Conservation (phyloP, 64 coral and sea anemone genomes). For the Exaiptasia diaphana region DNA sequence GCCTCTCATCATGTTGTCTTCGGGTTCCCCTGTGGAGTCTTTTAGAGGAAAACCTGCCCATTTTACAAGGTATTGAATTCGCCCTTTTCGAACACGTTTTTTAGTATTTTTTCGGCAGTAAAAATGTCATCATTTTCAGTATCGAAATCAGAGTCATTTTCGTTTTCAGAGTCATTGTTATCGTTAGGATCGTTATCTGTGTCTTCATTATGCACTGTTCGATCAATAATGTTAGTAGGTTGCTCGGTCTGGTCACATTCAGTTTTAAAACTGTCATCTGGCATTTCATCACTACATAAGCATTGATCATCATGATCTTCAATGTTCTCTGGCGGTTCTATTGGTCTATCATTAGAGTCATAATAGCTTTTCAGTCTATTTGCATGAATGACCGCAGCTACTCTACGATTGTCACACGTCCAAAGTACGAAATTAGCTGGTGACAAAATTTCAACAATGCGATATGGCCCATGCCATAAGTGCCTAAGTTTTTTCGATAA, state of each 20-base stretch:
- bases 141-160: too few species aligned
- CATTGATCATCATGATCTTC: constrained; percentile 13
- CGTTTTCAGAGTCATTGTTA: too few species aligned
- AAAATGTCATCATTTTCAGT: constrained; percentile 1
- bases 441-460: constrained; percentile 21
- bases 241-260: background rate
- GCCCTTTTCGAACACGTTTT: background rate
- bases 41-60: constrained; percentile 3
- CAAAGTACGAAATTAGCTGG: constrained; percentile 21
- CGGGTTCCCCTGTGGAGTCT: constrained; percentile 22
- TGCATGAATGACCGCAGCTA: constrained; percentile 28
- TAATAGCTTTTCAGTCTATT: constrained; percentile 31
- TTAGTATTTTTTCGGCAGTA: constrained; percentile 12
- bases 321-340: background rate
- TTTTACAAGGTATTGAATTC: constrained; percentile 31
- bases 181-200: too few species aligned
- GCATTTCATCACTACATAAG: background rate
- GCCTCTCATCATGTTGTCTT: constrained; percentile 15
- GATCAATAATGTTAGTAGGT: too few species aligned
- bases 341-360: background rate
- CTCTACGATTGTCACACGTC: constrained; percentile 14
- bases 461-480: too few species aligned
- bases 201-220: background rate
- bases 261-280: background rate
- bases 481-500: constrained; percentile 23